A percentile compares a stretch with the other conserved stretches of the same genome.
Conservation (phyloP, 2,797 vertebrate species). For the Parauchenoglanis punctatus region DNA sequence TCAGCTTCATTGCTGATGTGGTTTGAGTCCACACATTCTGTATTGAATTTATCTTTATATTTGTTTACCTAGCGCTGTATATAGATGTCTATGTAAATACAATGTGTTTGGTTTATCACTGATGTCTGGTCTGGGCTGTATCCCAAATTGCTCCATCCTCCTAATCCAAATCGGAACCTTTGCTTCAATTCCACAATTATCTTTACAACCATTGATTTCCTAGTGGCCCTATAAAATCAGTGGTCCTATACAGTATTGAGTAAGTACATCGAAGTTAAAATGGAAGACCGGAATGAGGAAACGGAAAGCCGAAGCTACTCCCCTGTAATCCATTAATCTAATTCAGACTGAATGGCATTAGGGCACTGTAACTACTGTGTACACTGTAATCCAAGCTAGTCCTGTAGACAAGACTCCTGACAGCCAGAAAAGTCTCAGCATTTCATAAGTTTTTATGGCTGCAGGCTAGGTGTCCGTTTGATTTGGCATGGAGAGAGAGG, state of each 20-base stretch:
- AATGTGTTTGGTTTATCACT: background rate
- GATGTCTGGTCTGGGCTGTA: background rate
- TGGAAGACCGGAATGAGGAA: background rate
- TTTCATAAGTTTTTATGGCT: constrained; percentile 13
- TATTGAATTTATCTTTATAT: background rate
- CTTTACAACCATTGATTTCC: background rate
- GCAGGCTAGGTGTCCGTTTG: background rate
- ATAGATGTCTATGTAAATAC: background rate
- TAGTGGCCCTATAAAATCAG: background rate
- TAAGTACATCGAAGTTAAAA: background rate
- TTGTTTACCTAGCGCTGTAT: background rate
- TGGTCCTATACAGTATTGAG: background rate
- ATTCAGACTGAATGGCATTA: constrained; percentile 65
- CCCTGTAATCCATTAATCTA: constrained; percentile 65
- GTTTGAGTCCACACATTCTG: background rate
- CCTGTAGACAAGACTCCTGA: background rate
- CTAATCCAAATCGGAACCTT: background rate
- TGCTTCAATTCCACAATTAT: background rate
- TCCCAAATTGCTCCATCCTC: background rate
- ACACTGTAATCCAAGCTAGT: constrained; percentile 39
- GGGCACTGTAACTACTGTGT: background rate
- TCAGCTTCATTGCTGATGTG: background rate
- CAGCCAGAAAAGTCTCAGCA: background rate
- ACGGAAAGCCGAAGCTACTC: constrained; percentile 3
- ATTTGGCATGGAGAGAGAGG: constrained; percentile 14